A percentile compares a stretch with the other conserved stretches of the same genome.
phyloP scores from a whole-genome alignment of 2,113 vertebrate genomes.

The Puntigrus tetrazona region DNA sequence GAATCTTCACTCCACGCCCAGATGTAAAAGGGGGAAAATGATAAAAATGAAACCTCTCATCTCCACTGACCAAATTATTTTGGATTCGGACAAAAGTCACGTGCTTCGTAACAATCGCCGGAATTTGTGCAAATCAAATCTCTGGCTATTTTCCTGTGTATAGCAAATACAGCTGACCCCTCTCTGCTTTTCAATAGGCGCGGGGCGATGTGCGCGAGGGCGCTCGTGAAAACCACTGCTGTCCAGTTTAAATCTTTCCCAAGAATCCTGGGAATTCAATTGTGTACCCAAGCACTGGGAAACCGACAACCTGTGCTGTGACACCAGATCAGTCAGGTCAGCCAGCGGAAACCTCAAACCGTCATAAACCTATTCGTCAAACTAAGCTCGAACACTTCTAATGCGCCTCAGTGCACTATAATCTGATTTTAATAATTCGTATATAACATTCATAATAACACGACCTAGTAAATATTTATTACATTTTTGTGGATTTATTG shows the following conservation, averaged over 20 bases:
- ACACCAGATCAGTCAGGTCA: constrained; percentile 68
- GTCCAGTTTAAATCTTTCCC: constrained; percentile 30
- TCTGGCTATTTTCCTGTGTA: constrained; percentile 92
- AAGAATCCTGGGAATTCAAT: constrained; percentile 80
- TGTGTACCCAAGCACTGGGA: constrained; percentile 68
- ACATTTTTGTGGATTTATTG: not conserved
- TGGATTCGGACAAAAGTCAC: constrained; percentile 77
- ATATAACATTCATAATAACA: too few relatives aligned
- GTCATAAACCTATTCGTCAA: not conserved
- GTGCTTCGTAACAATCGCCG: constrained; percentile 87
- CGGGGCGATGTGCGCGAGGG: constrained; percentile 74
- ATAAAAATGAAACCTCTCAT: not conserved
- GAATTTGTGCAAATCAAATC: constrained; percentile 89
- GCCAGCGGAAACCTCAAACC: constrained; percentile 32
- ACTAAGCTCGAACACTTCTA: not conserved
- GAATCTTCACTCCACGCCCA: constrained; percentile 20
- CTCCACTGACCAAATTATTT: constrained; percentile 50
- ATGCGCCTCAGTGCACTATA: not conserved
- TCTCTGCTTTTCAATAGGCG: constrained; percentile 78
- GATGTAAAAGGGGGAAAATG: not conserved
- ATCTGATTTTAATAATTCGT: too few relatives aligned
- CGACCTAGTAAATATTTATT: not conserved
- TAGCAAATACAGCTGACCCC: constrained; percentile 88
- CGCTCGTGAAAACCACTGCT: constrained; percentile 77
- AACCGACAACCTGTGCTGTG: constrained; percentile 72